Evolutionary conservation across 1,140 invertebrate species (phyloP), one percentile per base, ranked within the genome.

Genomic region (Lepidurus couesii): DNA sequence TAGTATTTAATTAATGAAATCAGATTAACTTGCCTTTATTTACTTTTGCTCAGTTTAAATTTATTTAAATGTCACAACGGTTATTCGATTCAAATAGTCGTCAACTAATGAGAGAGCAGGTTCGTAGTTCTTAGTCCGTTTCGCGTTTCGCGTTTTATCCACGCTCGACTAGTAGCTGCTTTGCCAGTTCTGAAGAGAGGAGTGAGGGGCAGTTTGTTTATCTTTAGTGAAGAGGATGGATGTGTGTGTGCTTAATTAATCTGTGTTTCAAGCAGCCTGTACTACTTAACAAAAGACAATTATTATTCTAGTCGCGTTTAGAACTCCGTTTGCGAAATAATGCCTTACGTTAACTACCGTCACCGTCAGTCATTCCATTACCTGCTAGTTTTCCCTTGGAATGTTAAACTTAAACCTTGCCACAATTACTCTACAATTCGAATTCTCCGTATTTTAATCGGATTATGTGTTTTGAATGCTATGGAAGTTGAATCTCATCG

Each of bases 401-500:
- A 34, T 34, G 3, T 34, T 21, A 65, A 65, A 65, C 53, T 34
- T 21, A 65, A 65, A 65, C 53, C 53, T 65, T 65, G 53, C 53
- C 53, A 65, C 9, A 13, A 13, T 34, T 34, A 34, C 34, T 34
- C 34, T 65, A 65, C 53, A 21, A n/a, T 21, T 65, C 53, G 53
- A 65, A 21, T 21, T 21, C 9, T 65, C 13, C 16, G 6, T 65
- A 13, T 65, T 65, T 65, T 65, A 65, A n/a, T 65, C 13, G 53
- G 53, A 65, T 65, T 65, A 16, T 65, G 53, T 16, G 6, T 65
- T n/a, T 65, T 65, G 5, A n/a, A 65, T n/a, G 16, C 53, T n/a
- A 1, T 13, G 16, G 6, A 21, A n/a, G 53, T 65, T 65, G 53
- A 65, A 65, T 77, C 44, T 75, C 42, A 76, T 76, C 79, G 74